Evolutionary conservation across 2,797 vertebrate species (phyloP).

Genomic region (Crenichthys baileyi): DNA sequence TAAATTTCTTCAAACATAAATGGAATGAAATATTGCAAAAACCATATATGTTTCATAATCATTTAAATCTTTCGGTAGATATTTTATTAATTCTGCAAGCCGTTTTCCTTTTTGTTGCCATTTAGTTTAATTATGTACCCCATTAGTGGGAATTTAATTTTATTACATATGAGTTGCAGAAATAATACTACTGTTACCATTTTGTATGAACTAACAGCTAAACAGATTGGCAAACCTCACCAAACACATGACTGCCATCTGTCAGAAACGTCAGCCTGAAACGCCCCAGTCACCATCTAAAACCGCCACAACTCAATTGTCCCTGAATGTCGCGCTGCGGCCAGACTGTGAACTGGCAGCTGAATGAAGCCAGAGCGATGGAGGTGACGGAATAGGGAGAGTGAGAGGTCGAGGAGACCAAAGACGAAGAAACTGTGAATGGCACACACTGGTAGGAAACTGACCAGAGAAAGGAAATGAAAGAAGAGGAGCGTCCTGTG

Average conservation of each 20-base stretch:
- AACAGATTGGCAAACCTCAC: constrained; percentile 47
- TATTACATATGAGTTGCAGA: neutral
- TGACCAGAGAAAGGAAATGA: constrained; percentile 24
- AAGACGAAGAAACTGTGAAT: constrained; percentile 56
- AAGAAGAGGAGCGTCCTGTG: constrained; percentile 23
- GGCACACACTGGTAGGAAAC: constrained; percentile 54
- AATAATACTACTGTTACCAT: neutral
- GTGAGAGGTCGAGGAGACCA: constrained; percentile 69
- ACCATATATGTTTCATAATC: neutral
- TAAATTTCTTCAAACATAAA: neutral
- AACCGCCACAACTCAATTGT: constrained; percentile 71
- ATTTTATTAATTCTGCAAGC: neutral
- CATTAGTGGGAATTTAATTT: neutral
- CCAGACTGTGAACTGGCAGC: constrained; percentile 61
- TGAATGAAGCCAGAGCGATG: constrained; percentile 54
- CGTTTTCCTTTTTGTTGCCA: neutral
- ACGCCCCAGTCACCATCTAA: constrained; percentile 60
- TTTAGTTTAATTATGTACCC: neutral
- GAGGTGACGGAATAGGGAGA: constrained; percentile 32
- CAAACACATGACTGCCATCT: constrained; percentile 44
- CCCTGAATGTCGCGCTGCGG: constrained; percentile 78
- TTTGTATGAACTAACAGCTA: constrained; percentile 2
- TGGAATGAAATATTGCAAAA: neutral
- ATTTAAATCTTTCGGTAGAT: neutral
- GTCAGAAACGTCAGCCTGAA: constrained; percentile 51